These are phyloP conservation scores for Heliconius aoede DNA, from an alignment of 2,888 invertebrate genomes.

Conservation along the genomic window DNA sequence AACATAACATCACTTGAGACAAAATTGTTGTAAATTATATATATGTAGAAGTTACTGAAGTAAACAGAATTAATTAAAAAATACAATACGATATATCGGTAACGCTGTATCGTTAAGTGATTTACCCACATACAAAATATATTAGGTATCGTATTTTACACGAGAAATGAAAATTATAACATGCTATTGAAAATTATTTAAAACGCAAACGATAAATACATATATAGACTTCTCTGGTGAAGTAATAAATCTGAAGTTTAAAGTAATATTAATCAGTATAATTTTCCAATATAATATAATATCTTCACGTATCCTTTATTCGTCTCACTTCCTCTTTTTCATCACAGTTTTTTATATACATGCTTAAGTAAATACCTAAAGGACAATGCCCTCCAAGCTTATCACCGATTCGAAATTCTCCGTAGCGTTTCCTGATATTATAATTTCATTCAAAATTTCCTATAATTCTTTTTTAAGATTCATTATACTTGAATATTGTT, in stretches of 20 bases:
- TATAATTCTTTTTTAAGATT: not conserved
- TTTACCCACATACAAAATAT: too few relatives aligned
- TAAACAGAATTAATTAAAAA: too few relatives aligned
- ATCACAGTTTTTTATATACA: not conserved
- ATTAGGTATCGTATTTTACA: not conserved
- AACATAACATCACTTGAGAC: too few relatives aligned
- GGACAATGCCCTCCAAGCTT: not conserved
- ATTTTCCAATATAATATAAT: not conserved
- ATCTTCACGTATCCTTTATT: not conserved
- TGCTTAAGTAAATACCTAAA: not conserved
- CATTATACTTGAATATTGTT: slow-evolving; percentile 44
- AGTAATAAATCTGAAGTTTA: too few relatives aligned
- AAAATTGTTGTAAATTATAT: too few relatives aligned
- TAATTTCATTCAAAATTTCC: not conserved
- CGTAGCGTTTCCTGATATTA: not conserved
- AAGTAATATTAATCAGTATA: too few relatives aligned
- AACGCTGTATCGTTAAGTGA: too few relatives aligned
- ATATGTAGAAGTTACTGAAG: not conserved
- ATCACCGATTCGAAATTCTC: not conserved
- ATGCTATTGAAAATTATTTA: not conserved
- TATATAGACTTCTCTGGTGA: too few relatives aligned
- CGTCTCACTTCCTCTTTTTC: not conserved
- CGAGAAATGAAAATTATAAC: not conserved
- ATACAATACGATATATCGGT: too few relatives aligned
- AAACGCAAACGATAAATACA: too few relatives aligned